Conservation (phyloP, 2,888 invertebrate genomes). For the Drosophila austrosaltans region DNA sequence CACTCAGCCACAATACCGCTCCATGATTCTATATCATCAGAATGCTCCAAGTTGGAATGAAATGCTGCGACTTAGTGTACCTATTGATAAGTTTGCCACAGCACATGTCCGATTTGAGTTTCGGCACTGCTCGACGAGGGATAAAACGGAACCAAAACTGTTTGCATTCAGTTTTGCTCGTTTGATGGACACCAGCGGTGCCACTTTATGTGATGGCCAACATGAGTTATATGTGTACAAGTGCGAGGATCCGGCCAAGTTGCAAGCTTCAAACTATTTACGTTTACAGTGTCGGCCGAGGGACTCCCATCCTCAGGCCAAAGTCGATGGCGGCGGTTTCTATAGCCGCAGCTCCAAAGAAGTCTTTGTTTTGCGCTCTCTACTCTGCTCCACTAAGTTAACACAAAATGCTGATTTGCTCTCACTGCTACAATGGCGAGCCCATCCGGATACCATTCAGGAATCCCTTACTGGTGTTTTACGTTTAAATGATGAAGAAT, state of each 20-base stretch:
- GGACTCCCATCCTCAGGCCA: slow-evolving; percentile 85
- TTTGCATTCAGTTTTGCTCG: slow-evolving; percentile 96
- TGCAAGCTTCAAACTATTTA: slow-evolving; percentile 86
- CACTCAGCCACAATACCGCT: slow-evolving; percentile 90
- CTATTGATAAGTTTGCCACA: slow-evolving; percentile 95
- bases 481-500: slow-evolving; percentile 93
- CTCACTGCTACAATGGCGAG: slow-evolving; percentile 95
- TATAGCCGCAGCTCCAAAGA: slow-evolving; percentile 94
- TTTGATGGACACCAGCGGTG: slow-evolving; percentile 95
- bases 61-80: slow-evolving; percentile 93
- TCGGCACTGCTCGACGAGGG: slow-evolving; percentile 95
- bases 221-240: slow-evolving; percentile 97
- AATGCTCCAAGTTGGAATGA: slow-evolving; percentile 97
- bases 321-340: slow-evolving; percentile 84
- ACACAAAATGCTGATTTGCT: slow-evolving; percentile 97
- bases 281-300: slow-evolving; percentile 87
- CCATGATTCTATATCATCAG: slow-evolving; percentile 96
- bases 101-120: slow-evolving; percentile 96
- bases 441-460: slow-evolving; percentile 93
- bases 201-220: slow-evolving; percentile 93
- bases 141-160: slow-evolving; percentile 94
- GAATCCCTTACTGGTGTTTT: slow-evolving; percentile 93
- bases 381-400: slow-evolving; percentile 97
- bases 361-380: slow-evolving; percentile 90
- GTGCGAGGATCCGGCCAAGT: slow-evolving; percentile 90